Conservation (phyloP, 2,797 vertebrate genomes). For the Myotis findleyi region DNA sequence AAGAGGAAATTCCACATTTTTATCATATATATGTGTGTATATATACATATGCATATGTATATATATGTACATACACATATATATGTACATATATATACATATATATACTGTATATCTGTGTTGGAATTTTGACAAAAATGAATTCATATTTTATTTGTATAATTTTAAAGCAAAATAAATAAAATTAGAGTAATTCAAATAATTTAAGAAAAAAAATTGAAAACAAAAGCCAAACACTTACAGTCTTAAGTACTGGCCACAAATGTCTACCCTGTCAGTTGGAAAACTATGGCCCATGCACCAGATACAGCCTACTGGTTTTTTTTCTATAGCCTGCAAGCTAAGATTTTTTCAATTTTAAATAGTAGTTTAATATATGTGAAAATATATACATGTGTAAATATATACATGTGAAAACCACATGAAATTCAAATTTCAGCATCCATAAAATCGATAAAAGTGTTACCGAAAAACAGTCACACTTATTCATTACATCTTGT, state of each 20-base stretch:
- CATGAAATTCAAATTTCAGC: conserved; percentile 50
- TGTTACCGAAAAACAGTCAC: conserved; percentile 5
- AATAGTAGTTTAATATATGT: background rate
- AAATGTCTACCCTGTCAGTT: background rate
- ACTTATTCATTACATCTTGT: background rate
- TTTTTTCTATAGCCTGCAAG: background rate
- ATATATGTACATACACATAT: too few relatives aligned
- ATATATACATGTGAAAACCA: background rate
- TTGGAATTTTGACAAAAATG: conserved; percentile 41
- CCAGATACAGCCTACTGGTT: background rate
- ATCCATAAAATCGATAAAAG: background rate
- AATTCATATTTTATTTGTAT: conserved; percentile 2
- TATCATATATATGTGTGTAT: background rate
- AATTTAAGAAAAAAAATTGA: conserved; percentile 46
- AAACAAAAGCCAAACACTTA: background rate
- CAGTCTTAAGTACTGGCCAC: background rate
- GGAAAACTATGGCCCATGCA: background rate
- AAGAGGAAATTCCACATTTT: background rate
- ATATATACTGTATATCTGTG: background rate
- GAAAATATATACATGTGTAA: background rate
- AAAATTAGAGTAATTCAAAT: conserved; percentile 1
- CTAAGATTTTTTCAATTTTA: conserved; percentile 25
- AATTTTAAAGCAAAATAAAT: conserved; percentile 46
- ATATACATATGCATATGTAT: too few relatives aligned
- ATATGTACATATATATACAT: too few relatives aligned